These are phyloP conservation scores for Tachysurus fulvidraco DNA, from an alignment of 2,113 vertebrate species.

Conservation along the genomic window DNA sequence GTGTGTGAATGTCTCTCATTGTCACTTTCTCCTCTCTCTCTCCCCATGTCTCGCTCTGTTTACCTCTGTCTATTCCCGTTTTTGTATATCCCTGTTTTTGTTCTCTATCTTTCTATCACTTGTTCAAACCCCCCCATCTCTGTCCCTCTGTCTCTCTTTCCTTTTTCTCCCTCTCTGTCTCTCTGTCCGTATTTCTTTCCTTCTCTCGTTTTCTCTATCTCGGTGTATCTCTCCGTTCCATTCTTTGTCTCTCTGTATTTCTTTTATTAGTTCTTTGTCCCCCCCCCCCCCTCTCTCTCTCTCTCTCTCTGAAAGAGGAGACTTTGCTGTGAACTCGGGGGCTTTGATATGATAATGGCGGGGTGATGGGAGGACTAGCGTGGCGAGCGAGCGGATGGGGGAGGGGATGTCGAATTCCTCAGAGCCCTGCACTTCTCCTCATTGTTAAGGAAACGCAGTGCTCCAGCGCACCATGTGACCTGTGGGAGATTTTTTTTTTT, in stretches of 20 bases:
- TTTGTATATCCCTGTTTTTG: background rate
- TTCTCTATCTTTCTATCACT: background rate
- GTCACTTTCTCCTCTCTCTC: background rate
- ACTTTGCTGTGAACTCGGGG: constrained; percentile 77
- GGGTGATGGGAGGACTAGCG: constrained; percentile 56
- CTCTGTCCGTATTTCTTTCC: background rate
- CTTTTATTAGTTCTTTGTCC: constrained; percentile 62
- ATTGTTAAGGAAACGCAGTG: constrained; percentile 82
- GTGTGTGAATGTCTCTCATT: no score
- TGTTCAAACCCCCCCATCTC: background rate
- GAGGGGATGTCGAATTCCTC: constrained; percentile 77
- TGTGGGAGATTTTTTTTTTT: constrained; percentile 53
- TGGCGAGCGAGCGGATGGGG: constrained; percentile 62
- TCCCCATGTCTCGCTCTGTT: background rate
- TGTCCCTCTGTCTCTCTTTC: background rate
- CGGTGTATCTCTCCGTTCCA: background rate
- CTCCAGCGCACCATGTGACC: constrained; percentile 70
- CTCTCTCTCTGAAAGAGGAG: constrained; percentile 76
- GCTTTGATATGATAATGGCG: constrained; percentile 83
- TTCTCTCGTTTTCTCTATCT: constrained; percentile 3
- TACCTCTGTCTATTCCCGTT: background rate
- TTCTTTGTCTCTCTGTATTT: constrained; percentile 21
- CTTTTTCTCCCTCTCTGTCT: background rate
- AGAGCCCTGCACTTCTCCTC: constrained; percentile 80
- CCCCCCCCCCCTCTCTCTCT: constrained; percentile 72